Conservation (phyloP, 2,113 vertebrate species). For the Fukomys damarensis region DNA sequence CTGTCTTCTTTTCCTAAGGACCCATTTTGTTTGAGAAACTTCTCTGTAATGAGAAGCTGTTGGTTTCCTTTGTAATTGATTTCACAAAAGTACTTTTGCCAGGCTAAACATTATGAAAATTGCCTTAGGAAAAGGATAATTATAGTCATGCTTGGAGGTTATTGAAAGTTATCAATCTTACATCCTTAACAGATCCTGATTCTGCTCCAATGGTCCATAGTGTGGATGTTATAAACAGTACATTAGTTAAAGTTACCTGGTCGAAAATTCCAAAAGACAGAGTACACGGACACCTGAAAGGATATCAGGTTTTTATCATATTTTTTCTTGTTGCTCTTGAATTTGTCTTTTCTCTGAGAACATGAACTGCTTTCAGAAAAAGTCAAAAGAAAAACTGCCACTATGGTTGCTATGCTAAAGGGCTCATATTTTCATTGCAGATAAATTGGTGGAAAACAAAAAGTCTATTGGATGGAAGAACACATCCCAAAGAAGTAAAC, state of each 20-base stretch:
- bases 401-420: neutral
- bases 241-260: conserved; percentile 93
- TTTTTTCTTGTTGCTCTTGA: neutral
- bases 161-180: neutral
- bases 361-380: neutral
- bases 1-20: neutral
- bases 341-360: neutral
- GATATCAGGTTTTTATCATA: conserved; percentile 93
- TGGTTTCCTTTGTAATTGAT: neutral
- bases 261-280: conserved; percentile 92
- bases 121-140: neutral
- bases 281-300: conserved; percentile 94
- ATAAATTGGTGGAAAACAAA: conserved; percentile 95
- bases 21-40: neutral
- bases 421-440: conserved; percentile 83
- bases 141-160: neutral
- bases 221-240: conserved; percentile 93
- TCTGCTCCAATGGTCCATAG: conserved; percentile 90
- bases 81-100: neutral
- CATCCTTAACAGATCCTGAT: conserved; percentile 91
- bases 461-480: conserved; percentile 90
- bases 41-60: neutral
- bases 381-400: neutral
- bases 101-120: neutral
- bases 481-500: conserved; percentile 89